These are phyloP conservation scores for Ophonus ardosiacus DNA, from an alignment of 2,888 invertebrate genomes.

Conservation along the genomic window DNA sequence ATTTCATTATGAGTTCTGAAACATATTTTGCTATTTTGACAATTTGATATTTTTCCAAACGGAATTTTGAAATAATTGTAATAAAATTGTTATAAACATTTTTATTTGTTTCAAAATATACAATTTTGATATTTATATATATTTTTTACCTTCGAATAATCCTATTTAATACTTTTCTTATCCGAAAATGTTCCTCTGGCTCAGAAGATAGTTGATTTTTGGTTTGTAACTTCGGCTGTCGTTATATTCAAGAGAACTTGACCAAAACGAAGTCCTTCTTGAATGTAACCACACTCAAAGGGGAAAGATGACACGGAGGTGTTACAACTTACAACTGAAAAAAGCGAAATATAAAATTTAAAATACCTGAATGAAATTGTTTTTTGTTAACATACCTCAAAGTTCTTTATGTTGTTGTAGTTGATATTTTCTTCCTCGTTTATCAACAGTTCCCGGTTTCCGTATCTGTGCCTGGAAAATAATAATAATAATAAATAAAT, in stretches of 20 bases:
- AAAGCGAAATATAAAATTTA: background rate
- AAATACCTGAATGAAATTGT: background rate
- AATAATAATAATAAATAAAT: no score
- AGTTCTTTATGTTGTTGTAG: slow-evolving; percentile 74
- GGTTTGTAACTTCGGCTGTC: slow-evolving; percentile 5
- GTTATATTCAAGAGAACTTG: slow-evolving; percentile 10
- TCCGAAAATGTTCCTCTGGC: background rate
- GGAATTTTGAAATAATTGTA: background rate
- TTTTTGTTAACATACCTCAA: slow-evolving; percentile 73
- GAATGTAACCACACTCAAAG: background rate
- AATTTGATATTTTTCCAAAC: background rate
- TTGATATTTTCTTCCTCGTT: slow-evolving; percentile 75
- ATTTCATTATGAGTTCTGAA: no score
- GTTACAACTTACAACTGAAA: slow-evolving; percentile 6
- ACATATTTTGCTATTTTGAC: no score
- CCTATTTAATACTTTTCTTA: slow-evolving; percentile 1
- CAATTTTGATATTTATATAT: no score
- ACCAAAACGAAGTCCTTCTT: background rate
- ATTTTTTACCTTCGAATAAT: no score
- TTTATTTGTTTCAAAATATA: no score
- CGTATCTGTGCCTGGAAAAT: slow-evolving; percentile 72
- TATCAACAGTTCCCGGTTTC: slow-evolving; percentile 75
- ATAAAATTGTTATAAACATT: no score
- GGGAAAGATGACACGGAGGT: background rate
- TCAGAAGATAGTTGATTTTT: background rate